Conservation (phyloP, 2,113 vertebrate species). For the Pagrus major region DNA sequence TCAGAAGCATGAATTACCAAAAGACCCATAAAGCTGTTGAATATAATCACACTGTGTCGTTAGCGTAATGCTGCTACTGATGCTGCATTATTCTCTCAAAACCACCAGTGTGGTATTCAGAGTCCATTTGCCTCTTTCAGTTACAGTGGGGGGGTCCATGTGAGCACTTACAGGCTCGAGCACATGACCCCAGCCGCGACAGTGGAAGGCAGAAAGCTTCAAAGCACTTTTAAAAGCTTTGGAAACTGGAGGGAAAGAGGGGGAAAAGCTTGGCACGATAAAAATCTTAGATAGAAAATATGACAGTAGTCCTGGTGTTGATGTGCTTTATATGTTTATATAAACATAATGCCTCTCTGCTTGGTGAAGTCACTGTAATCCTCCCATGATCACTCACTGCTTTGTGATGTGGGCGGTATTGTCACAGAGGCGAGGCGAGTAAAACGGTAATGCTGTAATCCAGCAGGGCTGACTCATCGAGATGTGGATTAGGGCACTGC, state of each 20-base stretch:
- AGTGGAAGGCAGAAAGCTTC: slow-evolving; percentile 9
- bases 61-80: background rate
- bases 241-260: background rate
- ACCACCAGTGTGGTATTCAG: slow-evolving; percentile 20
- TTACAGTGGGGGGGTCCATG: slow-evolving; percentile 22
- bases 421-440: slow-evolving; percentile 57
- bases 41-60: slow-evolving; percentile 42
- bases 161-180: slow-evolving; percentile 19
- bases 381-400: slow-evolving; percentile 64
- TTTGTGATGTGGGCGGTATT: slow-evolving; percentile 71
- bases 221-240: slow-evolving; percentile 2
- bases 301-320: background rate
- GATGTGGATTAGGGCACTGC: slow-evolving; percentile 76
- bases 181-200: slow-evolving; percentile 21
- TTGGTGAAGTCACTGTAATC: slow-evolving; percentile 68
- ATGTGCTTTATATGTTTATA: slow-evolving; percentile 53
- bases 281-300: slow-evolving; percentile 25
- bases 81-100: slow-evolving; percentile 25
- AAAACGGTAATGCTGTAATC: slow-evolving; percentile 76
- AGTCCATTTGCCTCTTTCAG: slow-evolving; percentile 37
- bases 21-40: slow-evolving; percentile 22
- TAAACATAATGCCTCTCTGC: slow-evolving; percentile 45
- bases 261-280: background rate
- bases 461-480: slow-evolving; percentile 77
- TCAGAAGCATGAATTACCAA: slow-evolving; percentile 28